Conservation (phyloP, 2,888 invertebrate species). For the Agrotis exclamationis region DNA sequence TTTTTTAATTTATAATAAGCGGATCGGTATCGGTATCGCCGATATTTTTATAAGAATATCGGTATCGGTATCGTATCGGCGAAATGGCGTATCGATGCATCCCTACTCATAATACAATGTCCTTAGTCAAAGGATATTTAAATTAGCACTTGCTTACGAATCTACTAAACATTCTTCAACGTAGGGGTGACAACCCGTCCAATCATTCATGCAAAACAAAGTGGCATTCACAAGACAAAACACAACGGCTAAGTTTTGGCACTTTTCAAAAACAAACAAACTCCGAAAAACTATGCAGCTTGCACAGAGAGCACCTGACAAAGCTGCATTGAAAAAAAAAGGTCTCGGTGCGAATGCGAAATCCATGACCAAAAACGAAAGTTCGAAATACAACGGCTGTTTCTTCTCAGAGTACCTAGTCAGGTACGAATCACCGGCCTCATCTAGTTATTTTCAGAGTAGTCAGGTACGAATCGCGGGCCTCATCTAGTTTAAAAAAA, state of each 20-base stretch:
- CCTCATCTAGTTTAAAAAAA: too few relatives aligned
- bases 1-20: too few relatives aligned
- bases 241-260: background rate
- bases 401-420: too few relatives aligned
- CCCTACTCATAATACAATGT: slow-evolving; percentile 1
- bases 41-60: too few relatives aligned
- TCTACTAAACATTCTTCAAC: background rate
- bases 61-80: too few relatives aligned
- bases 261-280: slow-evolving; percentile 1
- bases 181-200: background rate
- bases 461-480: too few relatives aligned
- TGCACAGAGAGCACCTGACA: background rate
- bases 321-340: background rate
- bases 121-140: background rate
- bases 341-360: background rate
- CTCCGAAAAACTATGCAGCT: background rate
- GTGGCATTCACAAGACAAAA: slow-evolving; percentile 6
- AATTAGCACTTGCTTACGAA: slow-evolving; percentile 11
- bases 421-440: too few relatives aligned
- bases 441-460: too few relatives aligned
- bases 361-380: slow-evolving; percentile 1
- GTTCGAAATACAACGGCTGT: background rate
- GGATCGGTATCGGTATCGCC: too few relatives aligned
- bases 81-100: too few relatives aligned
- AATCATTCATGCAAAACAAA: slow-evolving; percentile 8